Evolutionary conservation across 2,113 vertebrate species (phyloP), one percentile per base, ranked within the genome.

Genomic region (Choloepus hoffmanni): DNA sequence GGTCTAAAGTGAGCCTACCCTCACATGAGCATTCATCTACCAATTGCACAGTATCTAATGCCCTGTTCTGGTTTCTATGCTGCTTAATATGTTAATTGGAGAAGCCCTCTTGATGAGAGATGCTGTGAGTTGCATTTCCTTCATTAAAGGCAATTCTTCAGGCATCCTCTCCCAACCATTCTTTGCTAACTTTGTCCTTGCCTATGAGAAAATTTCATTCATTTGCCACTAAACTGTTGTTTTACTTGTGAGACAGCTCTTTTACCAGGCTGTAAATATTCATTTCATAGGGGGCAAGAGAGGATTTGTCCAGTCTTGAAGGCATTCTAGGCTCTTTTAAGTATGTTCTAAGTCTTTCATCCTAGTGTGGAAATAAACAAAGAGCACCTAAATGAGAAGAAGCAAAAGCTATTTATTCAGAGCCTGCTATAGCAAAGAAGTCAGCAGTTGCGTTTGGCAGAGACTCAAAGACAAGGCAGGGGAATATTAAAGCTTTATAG

Each of bases 251-350:
- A 82, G 16, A 8, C 33, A 19, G 23, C 9, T 67, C 40, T 60
- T 82, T 62, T 11, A 62, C 28, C 1, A 65, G 62, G n/a, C n/a
- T 70, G 10, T 58, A 76, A 58, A 50, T 89, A 53, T 36, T 0
- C 9, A 77, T 40, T 85, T 81, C 12, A 14, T 73, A 5, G 3
- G 16, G 2, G 77, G 33, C 1, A 3, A 24, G 30, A 68, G 43
- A 94, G 1, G n/a, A 23, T 45, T 87, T 90, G 2, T 79, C 30
- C 15, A 72, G 36, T 48, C 8, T 73, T 82, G 16, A 95, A 43
- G 53, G 55, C 53, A 43, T 23, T 94, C 53, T 86, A 78, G 36
- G 16, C 19, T 95, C 58, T 50, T 91, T 93, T 36, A 89, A 68
- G 9, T 67, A 67, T 84, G 9, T 55, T 55, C 50, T 30, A 60